Conservation (phyloP, 2,113 vertebrate species). For the Paracanthobrama guichenoti region DNA sequence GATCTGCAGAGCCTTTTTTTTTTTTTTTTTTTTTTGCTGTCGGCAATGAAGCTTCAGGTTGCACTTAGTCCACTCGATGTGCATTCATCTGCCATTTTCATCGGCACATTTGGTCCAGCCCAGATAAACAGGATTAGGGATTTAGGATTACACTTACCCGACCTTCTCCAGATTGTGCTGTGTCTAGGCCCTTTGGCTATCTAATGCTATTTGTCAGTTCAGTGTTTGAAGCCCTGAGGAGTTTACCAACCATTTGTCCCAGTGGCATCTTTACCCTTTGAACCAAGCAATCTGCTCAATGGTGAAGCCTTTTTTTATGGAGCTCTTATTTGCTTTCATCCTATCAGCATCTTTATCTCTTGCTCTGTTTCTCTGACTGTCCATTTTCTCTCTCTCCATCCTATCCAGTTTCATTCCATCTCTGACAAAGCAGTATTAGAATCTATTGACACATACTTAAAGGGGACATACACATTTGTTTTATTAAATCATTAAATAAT, state of each 20-base stretch:
- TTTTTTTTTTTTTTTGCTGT: no score
- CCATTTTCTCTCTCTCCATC: not conserved
- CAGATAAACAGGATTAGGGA: conserved; percentile 61
- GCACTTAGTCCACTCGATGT: not conserved
- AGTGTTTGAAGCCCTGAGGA: conserved; percentile 30
- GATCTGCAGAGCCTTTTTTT: not conserved
- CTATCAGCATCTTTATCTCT: conserved; percentile 21
- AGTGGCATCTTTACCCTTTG: conserved; percentile 29
- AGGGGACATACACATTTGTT: not conserved
- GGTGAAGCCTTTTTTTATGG: conserved; percentile 9
- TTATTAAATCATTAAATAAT: no score
- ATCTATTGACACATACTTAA: not conserved
- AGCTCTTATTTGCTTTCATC: conserved; percentile 31
- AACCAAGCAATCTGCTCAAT: conserved; percentile 38
- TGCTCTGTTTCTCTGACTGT: not conserved
- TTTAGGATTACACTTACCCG: conserved; percentile 60
- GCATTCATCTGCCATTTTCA: conserved; percentile 30
- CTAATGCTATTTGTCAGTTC: conserved; percentile 48
- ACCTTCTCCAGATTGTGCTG: conserved; percentile 58
- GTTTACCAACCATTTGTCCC: conserved; percentile 14
- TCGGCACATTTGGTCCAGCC: conserved; percentile 55
- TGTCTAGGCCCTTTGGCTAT: conserved; percentile 36
- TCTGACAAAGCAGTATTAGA: not conserved
- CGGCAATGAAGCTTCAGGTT: not conserved
- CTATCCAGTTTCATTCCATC: not conserved